Evolutionary conservation across 1,140 invertebrate genomes (phyloP).

Genomic region (Adoxophyes honmai): DNA sequence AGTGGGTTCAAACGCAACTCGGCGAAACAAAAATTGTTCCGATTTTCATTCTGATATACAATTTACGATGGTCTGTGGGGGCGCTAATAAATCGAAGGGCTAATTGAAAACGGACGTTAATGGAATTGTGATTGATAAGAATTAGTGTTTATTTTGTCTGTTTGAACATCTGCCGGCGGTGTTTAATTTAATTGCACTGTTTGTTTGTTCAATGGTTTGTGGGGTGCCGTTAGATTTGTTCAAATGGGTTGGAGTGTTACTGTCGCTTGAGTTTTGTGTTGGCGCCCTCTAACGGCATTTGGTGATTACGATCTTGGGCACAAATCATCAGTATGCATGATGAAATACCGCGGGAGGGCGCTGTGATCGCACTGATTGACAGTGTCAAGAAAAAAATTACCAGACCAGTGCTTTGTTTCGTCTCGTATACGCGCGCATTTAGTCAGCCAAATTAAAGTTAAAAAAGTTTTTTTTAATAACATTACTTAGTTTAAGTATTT

Average conservation of each 20-base stretch:
- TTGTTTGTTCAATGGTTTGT: conserved; percentile 26
- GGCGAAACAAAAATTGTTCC: conserved; percentile 2
- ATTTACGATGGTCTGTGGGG: not conserved
- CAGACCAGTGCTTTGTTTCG: too few species aligned
- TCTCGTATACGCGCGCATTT: too few species aligned
- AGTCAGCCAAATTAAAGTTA: too few species aligned
- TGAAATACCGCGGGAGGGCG: too few species aligned
- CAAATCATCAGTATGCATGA: too few species aligned
- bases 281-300: too few species aligned
- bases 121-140: conserved; percentile 30
- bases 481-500: too few species aligned
- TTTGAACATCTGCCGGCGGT: conserved; percentile 39
- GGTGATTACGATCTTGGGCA: too few species aligned
- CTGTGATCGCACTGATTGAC: too few species aligned
- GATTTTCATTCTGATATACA: not conserved
- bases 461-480: too few species aligned
- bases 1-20: not conserved
- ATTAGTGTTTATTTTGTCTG: conserved; percentile 36
- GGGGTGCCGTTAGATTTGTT: conserved; percentile 19
- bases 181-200: conserved; percentile 30
- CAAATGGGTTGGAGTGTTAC: not conserved
- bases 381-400: too few species aligned
- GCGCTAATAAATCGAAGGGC: conserved; percentile 22
- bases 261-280: not conserved
- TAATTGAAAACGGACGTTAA: conserved; percentile 40